phyloP scores from a whole-genome alignment of 2,888 invertebrate genomes.

The Aphidoletes aphidimyza region DNA sequence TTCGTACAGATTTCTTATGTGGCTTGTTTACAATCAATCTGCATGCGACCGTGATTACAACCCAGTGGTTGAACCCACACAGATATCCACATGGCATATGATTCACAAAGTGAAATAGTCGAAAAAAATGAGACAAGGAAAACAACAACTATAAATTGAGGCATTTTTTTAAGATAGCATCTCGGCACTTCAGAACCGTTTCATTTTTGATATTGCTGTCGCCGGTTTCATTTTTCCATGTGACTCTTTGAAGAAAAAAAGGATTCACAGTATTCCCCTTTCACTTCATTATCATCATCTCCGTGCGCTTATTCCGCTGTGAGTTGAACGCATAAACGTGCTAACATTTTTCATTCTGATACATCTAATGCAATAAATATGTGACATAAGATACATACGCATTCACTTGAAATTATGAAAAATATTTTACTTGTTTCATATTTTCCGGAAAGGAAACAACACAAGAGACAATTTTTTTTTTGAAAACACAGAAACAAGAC shows the following conservation, averaged over 20 bases:
- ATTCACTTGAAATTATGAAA: conserved; percentile 15
- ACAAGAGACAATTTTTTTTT: no score
- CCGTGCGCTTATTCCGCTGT: neutral
- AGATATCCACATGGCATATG: neutral
- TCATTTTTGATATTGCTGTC: neutral
- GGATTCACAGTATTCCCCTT: neutral
- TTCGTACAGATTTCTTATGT: neutral
- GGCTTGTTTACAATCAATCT: conserved; percentile 29
- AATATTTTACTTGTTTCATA: neutral
- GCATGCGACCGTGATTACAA: neutral
- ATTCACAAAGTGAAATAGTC: neutral
- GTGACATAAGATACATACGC: neutral
- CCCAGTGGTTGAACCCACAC: no score
- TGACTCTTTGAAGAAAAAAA: neutral
- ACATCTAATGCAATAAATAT: conserved; percentile 30
- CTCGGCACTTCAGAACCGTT: conserved; percentile 7
- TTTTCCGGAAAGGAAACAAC: no score
- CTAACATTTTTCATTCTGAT: conserved; percentile 11
- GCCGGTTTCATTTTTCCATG: neutral
- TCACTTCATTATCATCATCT: no score
- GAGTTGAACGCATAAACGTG: neutral
- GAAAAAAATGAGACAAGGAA: neutral
- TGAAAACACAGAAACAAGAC: no score
- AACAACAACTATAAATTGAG: conserved; percentile 18
- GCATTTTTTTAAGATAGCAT: conserved; percentile 1